These are phyloP conservation scores for Labroides dimidiatus DNA, from an alignment of 2,797 vertebrate genomes.

Conservation along the genomic window DNA sequence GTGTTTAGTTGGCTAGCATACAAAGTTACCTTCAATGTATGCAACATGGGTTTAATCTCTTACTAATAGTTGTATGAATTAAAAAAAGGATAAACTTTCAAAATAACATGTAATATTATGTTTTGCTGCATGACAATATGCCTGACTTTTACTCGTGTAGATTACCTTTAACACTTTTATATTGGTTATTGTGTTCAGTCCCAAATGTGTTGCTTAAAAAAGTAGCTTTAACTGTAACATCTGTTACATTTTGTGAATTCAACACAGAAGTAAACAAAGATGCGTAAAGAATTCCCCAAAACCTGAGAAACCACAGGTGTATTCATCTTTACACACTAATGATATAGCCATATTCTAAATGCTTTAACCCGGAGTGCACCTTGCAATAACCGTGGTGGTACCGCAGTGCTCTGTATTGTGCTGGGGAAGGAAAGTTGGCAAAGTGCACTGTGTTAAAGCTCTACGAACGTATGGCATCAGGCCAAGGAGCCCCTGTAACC, in stretches of 20 bases:
- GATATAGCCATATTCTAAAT: conserved; percentile 53
- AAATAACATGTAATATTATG: background rate
- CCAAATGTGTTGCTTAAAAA: background rate
- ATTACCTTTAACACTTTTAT: too few species aligned
- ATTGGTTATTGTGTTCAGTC: background rate
- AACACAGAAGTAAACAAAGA: background rate
- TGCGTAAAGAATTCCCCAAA: conserved; percentile 2
- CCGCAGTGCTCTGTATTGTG: conserved; percentile 40
- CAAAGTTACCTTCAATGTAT: too few species aligned
- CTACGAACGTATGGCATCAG: conserved; percentile 64
- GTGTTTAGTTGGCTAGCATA: too few species aligned
- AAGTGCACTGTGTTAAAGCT: conserved; percentile 70
- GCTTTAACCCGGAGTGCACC: conserved; percentile 60
- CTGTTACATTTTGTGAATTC: background rate
- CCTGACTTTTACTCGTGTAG: too few species aligned
- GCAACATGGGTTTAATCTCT: background rate
- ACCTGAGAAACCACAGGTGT: conserved; percentile 6
- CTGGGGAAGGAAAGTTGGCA: conserved; percentile 63
- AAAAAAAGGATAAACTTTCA: too few species aligned
- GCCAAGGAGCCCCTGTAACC: conserved; percentile 74
- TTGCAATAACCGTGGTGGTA: conserved; percentile 50
- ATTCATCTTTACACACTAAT: conserved; percentile 47
- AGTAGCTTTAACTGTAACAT: background rate
- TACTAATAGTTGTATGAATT: background rate
- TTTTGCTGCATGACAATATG: too few species aligned